Percentiles rank a stretch among this genome's conserved stretches.
Evolutionary conservation across 2,797 vertebrate species (phyloP).

Genomic region (Rhodeus uyekii): DNA sequence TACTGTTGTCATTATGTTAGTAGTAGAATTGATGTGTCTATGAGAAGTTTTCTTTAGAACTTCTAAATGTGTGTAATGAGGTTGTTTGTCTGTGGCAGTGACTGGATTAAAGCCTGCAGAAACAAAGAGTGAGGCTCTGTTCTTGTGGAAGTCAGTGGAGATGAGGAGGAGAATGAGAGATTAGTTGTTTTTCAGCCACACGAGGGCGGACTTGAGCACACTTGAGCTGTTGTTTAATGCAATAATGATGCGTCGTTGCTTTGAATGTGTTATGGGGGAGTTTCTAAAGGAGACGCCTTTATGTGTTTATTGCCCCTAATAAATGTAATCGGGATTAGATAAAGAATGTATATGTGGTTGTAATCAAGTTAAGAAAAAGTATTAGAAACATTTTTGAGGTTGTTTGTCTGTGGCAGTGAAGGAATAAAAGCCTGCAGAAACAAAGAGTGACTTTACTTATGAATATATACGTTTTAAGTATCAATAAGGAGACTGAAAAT

Average conservation of each 20-base stretch:
- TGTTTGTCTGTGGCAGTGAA: too few relatives aligned
- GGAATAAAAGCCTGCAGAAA: too few relatives aligned
- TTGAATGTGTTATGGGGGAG: not conserved
- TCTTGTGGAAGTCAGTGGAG: not conserved
- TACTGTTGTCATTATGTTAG: not conserved
- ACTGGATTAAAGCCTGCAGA: not conserved
- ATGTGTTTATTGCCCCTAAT: not conserved
- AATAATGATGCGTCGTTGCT: not conserved
- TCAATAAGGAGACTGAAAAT: too few relatives aligned
- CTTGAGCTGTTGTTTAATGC: not conserved
- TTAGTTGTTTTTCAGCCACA: not conserved
- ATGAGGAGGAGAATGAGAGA: not conserved
- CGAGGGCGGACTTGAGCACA: conserved; percentile 3
- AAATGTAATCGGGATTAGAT: not conserved
- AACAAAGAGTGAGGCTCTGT: not conserved
- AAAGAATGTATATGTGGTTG: not conserved
- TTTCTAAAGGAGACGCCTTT: not conserved
- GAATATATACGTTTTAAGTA: too few relatives aligned
- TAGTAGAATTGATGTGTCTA: not conserved
- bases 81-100: not conserved
- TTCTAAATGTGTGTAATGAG: not conserved
- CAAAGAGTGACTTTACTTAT: too few relatives aligned
- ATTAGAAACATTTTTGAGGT: too few relatives aligned
- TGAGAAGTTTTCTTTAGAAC: not conserved
- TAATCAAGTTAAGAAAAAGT: too few relatives aligned